Base-by-base conservation (phyloP, 2,888 invertebrate genomes). In the Hedychridium roseum region DNA sequence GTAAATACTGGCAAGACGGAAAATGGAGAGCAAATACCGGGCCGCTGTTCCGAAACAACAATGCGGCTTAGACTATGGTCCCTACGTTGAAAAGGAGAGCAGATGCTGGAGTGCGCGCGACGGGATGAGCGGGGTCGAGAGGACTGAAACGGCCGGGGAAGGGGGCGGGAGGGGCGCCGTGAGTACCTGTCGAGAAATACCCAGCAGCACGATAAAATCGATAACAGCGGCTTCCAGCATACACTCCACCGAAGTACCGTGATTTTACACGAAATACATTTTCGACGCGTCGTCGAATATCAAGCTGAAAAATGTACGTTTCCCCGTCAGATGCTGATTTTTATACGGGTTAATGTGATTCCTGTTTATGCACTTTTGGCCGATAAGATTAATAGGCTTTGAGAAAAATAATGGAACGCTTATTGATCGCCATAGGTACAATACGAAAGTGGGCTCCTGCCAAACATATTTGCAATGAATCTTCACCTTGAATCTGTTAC, bases 21-120 rank as follows among this genome's bases (percentile, higher is more conserved):
- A 58, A 65, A 61, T 56, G 50, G 54, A 55, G 60, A 57, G 61
- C 62, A 68, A 68, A 68, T 60, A 67, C 47, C 53, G 40, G 54
- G 52, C 55, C 46, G 50, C 50, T 52, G 49, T 53, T 56, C 54
- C 54, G 56, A 60, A 64, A 68, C 59, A 68, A 68, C 62, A 63
- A 64, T 60, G 60, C 57, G 53, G 54, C 50, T 57, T 57, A 54
- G 46, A 48, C 50, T 52, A 52, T 50, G 47, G 48, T 42, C 48
- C 57, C 44, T 30, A 20, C 44, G 36, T 44, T 41, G 59, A 59
- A 57, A 55, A 53, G 55, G 52, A 49, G 49, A 48, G 40, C 53
- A 54, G 54, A 57, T 46, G 45, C 27, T 43, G 26, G 43, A 27
- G 34, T 42, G 46, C 43, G 35, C 38, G 43, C 39, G 35, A 38